A percentile compares a stretch with the other conserved stretches of the same genome.
Conservation (phyloP, 2,888 invertebrate genomes). For the Ophioninae sp. region DNA sequence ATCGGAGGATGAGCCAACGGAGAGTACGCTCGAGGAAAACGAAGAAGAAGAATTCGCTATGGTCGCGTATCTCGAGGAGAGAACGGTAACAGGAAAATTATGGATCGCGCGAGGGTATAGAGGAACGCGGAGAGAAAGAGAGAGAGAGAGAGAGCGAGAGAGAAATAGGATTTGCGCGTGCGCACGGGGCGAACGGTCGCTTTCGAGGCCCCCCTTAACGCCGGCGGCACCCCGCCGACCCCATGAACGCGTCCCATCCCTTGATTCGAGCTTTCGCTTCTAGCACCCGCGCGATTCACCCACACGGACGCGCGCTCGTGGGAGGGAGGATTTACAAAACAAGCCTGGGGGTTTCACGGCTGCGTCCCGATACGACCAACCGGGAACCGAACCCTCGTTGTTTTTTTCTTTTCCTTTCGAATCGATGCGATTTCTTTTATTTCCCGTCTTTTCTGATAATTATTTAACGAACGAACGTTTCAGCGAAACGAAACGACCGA, state of each 20-base stretch:
- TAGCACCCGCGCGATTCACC: constrained; percentile 31
- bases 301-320: constrained; percentile 19
- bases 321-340: constrained; percentile 35
- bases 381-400: background rate
- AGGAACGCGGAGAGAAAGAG: constrained; percentile 30
- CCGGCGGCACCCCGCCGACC: constrained; percentile 36
- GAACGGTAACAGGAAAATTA: constrained; percentile 76
- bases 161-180: constrained; percentile 69
- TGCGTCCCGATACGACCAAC: background rate
- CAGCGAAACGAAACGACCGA: background rate
- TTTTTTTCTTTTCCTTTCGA: background rate
- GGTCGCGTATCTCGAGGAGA: constrained; percentile 57
- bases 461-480: background rate
- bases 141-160: constrained; percentile 12
- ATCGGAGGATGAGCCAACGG: background rate
- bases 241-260: constrained; percentile 44
- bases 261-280: constrained; percentile 52
- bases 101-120: constrained; percentile 74
- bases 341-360: constrained; percentile 23
- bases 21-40: constrained; percentile 18
- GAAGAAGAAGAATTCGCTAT: constrained; percentile 30
- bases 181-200: constrained; percentile 62
- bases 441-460: background rate
- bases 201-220: constrained; percentile 48
- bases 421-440: background rate